Base-by-base conservation (phyloP, 2,888 invertebrate genomes). In the Dioctria linearis region DNA sequence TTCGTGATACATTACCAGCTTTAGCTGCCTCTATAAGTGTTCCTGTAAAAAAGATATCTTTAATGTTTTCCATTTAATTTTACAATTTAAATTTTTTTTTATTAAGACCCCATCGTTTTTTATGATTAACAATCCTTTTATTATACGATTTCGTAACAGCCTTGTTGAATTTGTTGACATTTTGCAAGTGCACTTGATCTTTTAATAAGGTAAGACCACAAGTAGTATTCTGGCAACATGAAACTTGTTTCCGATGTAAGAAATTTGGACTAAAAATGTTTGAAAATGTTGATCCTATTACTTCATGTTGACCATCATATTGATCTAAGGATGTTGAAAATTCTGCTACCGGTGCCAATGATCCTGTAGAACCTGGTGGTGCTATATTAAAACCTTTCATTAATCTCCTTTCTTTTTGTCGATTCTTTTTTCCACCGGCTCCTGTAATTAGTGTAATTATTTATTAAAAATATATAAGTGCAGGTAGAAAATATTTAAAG, bases 301-400 rank as follows among this genome's bases (percentile, higher is more conserved):
- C 88, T 82, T 93, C 93, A 87, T 93, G 90, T 86, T 92, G 91
- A 66, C 90, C 90, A 54, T 90, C 90, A 46, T 90, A 88, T 82
- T 87, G 87, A 87, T 94, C 94, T 83, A 95, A 89, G 25, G 94
- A 94, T 4, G 94, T 94, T 84, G 94, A 92, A 88, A 94, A 94
- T 89, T 95, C 95, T 82, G 94, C 94, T 43, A 95, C 95, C 0
- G 95, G 94, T 78, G 94, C 93, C 83, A 95, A 89, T 81, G 92
- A 90, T 81, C 90, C 89, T 73, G 91, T 90, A 13, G 92, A 92
- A 0, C 93, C 92, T 49, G 93, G 93, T 49, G 95, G 94, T 13
- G 94, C 95, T 84, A 96, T 96, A 90, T 97, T 96, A 91, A 97
- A 97, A 13, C 96, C 97, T 89, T 97, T 97, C 96, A 97, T 96